These are phyloP conservation scores for Lycia hirtaria DNA, from an alignment of 2,888 invertebrate species.

Conservation along the genomic window DNA sequence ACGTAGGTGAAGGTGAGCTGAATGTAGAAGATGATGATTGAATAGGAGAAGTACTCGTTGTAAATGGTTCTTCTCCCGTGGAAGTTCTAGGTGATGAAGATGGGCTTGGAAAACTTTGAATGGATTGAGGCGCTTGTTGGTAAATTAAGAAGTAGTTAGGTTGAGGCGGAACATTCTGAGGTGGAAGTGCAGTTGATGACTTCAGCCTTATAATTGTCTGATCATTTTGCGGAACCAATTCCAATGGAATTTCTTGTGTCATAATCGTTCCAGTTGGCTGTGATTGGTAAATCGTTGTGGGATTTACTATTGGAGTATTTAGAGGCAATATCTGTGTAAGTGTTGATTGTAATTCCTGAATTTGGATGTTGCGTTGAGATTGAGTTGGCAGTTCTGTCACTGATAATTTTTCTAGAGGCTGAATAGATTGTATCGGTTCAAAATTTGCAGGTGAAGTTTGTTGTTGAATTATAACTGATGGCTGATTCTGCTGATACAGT, in stretches of 20 bases:
- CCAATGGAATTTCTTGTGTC: background rate
- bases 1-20: constrained; percentile 1
- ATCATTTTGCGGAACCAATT: constrained; percentile 7
- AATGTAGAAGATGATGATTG: constrained; percentile 15
- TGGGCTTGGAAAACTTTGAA: constrained; percentile 32
- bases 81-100: constrained; percentile 32
- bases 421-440: background rate
- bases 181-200: constrained; percentile 9
- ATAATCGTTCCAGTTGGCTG: constrained; percentile 7
- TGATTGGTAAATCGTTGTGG: constrained; percentile 12
- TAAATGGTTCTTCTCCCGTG: constrained; percentile 2
- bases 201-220: background rate
- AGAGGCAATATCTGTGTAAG: constrained; percentile 4
- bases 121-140: constrained; percentile 55
- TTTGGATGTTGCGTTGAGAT: constrained; percentile 22
- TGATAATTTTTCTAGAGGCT: constrained; percentile 6
- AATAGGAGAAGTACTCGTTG: constrained; percentile 9
- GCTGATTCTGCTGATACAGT: constrained; percentile 1
- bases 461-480: constrained; percentile 4
- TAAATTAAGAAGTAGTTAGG: constrained; percentile 54
- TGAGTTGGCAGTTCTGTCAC: constrained; percentile 26
- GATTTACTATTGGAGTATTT: background rate
- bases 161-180: constrained; percentile 37
- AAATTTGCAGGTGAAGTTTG: constrained; percentile 5
- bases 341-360: constrained; percentile 12